Evolutionary conservation across 2,888 invertebrate genomes (phyloP).

Genomic region (Oligia strigilis): DNA sequence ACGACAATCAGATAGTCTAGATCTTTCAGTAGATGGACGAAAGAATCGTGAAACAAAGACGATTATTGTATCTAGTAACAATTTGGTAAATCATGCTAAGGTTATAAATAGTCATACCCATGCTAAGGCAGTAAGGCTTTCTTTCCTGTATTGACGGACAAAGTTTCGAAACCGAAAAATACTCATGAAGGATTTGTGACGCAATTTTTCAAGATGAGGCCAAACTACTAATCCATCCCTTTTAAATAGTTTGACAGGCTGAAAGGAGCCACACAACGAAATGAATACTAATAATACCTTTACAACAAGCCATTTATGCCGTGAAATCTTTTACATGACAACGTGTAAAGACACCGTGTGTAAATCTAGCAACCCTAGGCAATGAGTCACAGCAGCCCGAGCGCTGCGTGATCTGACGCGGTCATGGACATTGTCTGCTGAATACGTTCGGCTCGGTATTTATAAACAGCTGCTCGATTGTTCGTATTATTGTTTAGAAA

Average conservation of each 20-base stretch:
- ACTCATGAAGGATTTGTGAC: background rate
- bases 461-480: conserved; percentile 65
- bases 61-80: background rate
- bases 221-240: background rate
- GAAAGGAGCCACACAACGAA: background rate
- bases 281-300: background rate
- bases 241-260: background rate
- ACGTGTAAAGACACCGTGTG: conserved; percentile 21
- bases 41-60: background rate
- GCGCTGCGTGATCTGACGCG: conserved; percentile 59
- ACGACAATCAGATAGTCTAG: background rate
- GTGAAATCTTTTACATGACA: conserved; percentile 38
- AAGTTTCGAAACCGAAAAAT: background rate
- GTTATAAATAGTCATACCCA: background rate
- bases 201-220: background rate
- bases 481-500: conserved; percentile 51
- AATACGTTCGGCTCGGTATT: conserved; percentile 60
- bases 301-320: background rate
- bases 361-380: conserved; percentile 53
- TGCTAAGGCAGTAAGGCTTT: background rate
- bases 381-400: conserved; percentile 55
- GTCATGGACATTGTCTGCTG: conserved; percentile 69
- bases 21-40: background rate
- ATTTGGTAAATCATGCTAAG: no score
- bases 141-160: background rate